Evolutionary conservation across 2,797 vertebrate species (phyloP), one percentile per base, ranked within the genome.

Genomic region (Numenius phaeopus): DNA sequence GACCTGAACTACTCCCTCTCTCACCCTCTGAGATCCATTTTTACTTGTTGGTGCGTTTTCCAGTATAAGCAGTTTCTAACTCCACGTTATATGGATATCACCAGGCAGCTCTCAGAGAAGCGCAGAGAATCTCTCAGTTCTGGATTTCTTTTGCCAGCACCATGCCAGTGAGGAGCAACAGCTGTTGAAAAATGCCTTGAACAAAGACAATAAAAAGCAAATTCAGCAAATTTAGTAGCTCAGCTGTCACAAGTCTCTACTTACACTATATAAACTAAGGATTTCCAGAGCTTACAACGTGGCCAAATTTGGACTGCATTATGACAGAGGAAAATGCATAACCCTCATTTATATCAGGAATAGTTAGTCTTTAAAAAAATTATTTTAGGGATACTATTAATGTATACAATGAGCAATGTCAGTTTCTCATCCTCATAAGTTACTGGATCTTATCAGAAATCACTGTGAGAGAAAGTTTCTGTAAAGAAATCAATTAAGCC

Each of bases 291-390:
- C 1, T 75, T 71, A 49, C 14, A 61, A 7, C 1, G 9, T 9
- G 14, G 49, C 2, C 11, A 77, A 18, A 12, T 73, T 76, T 42
- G 37, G n/a, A 42, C 15, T 20, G 19, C 27, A 54, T 62, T 73
- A 66, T 4, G 19, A 7, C 13, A 32, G 14, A 29, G 3, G 13
- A 81, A 81, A 76, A 76, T 2, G 26, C 37, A 76, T 16, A 55
- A 44, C 3, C 3, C 4, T 65, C 17, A 61, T 42, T 80, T 80
- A 47, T 23, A 57, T 2, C 0, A 0, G 4, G 16, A 88, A 70
- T 26, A 69, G 8, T 11, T 19, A 66, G 39, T 7, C 5, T 42
- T 52, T 2, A 3, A 46, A 69, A 55, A 21, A 50, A 40, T 4
- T 8, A 39, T 9, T 72, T 73, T 39, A 59, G 10, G 30, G 16